Base-by-base conservation (phyloP, 1,140 invertebrate species). In the Hypothenemus hampei region DNA sequence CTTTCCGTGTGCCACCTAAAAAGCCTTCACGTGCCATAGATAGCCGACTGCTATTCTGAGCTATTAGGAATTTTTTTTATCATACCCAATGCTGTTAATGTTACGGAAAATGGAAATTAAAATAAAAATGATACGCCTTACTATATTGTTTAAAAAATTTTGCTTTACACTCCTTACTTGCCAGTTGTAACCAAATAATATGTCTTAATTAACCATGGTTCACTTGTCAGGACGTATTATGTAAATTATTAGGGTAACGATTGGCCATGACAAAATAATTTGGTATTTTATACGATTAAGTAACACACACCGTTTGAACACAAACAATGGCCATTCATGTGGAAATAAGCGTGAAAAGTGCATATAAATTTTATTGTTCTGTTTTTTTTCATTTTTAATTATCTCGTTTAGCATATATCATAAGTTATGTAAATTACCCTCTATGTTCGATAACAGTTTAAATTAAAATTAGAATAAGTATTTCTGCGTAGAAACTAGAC, bases 241-340 rank as follows among this genome's bases (percentile, higher is more conserved):
- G 43, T 24, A 45, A 45, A 45, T 45, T 24, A 45, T 18, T 23
- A 21, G 11, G 23, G 23, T n/a, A 45, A 24, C 18, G 21, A 45
- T 22, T 45, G 10, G 21, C 13, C 13, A 6, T 11, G 19, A 16
- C 35, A 41, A 41, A 20, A 41, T 45, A 45, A 29, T 45, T 45
- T 18, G 43, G 43, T 29, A 45, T 45, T 45, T 45, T 45, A 45
- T 45, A 45, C 20, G 43, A 45, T 45, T 45, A 45, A 24, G 43
- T 45, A 45, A 45, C 26, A 23, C 3, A 43, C n/a, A 16, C 8
- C 11, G 7, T 18, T 29, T 45, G 43, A 45, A 45, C 43, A 45
- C 13, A 45, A 45, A 45, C 43, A 45, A 45, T 29, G 43, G 43
- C 8, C 11, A 24, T 31, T 45, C 43, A 31, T 29, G 43, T 16